Evolutionary conservation across 2,888 invertebrate genomes (phyloP).

Genomic region (Dynastes tityus): DNA sequence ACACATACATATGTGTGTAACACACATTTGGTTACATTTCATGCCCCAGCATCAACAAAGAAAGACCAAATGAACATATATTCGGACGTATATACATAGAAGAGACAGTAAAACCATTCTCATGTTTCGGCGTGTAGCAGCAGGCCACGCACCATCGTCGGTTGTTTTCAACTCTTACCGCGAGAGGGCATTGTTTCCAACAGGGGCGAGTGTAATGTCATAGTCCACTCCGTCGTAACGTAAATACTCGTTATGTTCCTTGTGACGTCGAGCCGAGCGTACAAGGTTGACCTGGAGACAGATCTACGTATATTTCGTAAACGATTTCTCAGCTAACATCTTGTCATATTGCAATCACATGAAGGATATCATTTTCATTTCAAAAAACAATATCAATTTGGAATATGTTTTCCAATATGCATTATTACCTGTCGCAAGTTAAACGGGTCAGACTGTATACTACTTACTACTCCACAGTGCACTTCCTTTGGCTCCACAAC

Average conservation of each 20-base stretch:
- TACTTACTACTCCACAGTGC: too few relatives aligned
- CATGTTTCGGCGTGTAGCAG: conserved; percentile 13
- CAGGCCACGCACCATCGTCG: background rate
- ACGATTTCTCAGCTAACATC: too few relatives aligned
- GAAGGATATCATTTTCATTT: too few relatives aligned
- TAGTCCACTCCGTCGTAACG: conserved; percentile 50
- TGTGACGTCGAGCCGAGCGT: background rate
- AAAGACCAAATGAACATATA: background rate
- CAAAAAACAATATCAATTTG: too few relatives aligned
- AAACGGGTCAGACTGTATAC: too few relatives aligned
- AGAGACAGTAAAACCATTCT: conserved; percentile 28
- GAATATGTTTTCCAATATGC: too few relatives aligned
- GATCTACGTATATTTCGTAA: too few relatives aligned
- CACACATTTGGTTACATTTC: background rate
- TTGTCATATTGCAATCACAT: too few relatives aligned
- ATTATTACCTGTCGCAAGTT: background rate
- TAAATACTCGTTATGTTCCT: conserved; percentile 55
- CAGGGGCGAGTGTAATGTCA: conserved; percentile 41
- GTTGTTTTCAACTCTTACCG: conserved; percentile 34
- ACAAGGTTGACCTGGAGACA: too few relatives aligned
- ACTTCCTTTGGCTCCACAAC: background rate
- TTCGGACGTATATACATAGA: too few relatives aligned
- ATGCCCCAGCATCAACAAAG: background rate
- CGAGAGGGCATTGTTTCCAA: conserved; percentile 51
- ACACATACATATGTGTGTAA: background rate